phyloP scores from a whole-genome alignment of 64 coral and sea anemone species.

The Platygyra sinensis region DNA sequence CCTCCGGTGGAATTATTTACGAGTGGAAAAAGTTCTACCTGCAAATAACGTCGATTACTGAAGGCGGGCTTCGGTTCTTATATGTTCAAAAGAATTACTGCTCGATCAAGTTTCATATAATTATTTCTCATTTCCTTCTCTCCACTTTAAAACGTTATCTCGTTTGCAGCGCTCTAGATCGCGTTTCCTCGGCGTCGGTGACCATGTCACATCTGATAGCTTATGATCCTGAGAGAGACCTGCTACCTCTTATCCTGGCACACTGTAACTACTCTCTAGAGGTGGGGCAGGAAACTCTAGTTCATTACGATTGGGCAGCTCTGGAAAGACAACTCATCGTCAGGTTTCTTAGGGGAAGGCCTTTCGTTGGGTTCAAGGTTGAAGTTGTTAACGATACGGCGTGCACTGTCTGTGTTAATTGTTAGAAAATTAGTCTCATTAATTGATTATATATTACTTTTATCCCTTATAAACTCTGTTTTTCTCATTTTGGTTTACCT shows the following conservation, averaged over 20 bases:
- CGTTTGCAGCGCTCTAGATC: not conserved
- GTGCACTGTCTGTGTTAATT: too few relatives aligned
- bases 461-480: too few relatives aligned
- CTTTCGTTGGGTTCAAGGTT: constrained; percentile 75
- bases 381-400: not conserved
- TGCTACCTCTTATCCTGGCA: constrained; percentile 71
- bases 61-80: too few relatives aligned
- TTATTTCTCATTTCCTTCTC: too few relatives aligned
- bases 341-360: constrained; percentile 74
- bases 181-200: constrained; percentile 36
- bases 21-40: too few relatives aligned
- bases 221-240: constrained; percentile 71
- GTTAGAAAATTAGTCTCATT: too few relatives aligned
- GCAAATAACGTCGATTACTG: too few relatives aligned
- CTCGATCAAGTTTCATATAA: too few relatives aligned
- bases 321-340: constrained; percentile 81
- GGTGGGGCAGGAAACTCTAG: constrained; percentile 67
- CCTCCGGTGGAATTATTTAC: too few relatives aligned
- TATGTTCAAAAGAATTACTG: too few relatives aligned
- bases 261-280: constrained; percentile 84
- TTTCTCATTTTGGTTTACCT: too few relatives aligned
- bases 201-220: constrained; percentile 68
- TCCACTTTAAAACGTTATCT: not conserved
- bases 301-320: constrained; percentile 77
- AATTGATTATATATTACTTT: not conserved